Evolutionary conservation across 2,797 vertebrate species (phyloP).

Genomic region (Mus minutoides): DNA sequence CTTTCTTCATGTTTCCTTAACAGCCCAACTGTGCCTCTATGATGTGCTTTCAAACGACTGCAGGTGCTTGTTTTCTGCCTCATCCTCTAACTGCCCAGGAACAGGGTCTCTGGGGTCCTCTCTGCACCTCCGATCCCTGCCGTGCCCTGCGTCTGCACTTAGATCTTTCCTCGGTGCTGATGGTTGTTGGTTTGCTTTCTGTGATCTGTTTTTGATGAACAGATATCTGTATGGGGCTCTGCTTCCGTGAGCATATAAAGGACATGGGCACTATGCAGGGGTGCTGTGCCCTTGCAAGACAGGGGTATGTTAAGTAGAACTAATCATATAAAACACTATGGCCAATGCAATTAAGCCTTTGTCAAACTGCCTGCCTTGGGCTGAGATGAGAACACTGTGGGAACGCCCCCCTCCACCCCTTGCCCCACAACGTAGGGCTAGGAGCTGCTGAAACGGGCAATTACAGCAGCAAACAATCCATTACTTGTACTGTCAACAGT

Average conservation of each 20-base stretch:
- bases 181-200: background rate
- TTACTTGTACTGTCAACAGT: constrained; percentile 57
- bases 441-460: constrained; percentile 61
- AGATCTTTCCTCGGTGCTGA: background rate
- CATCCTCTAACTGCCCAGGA: background rate
- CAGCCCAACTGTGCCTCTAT: background rate
- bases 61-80: background rate
- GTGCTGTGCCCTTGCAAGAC: background rate
- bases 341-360: constrained; percentile 53
- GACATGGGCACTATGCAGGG: background rate
- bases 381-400: constrained; percentile 52
- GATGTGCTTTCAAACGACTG: background rate
- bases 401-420: constrained; percentile 21
- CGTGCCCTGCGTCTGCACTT: background rate
- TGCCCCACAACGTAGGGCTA: constrained; percentile 1
- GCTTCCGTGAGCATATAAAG: background rate
- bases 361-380: constrained; percentile 55
- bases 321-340: constrained; percentile 44
- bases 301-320: constrained; percentile 34
- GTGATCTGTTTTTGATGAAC: background rate
- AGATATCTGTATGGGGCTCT: background rate
- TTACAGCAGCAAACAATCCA: constrained; percentile 41
- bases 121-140: background rate
- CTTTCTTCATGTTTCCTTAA: background rate
- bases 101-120: background rate